A percentile compares a stretch with the other conserved stretches of the same genome.
Conservation (phyloP, 2,888 invertebrate genomes). For the Ganaspis brasiliensis region DNA sequence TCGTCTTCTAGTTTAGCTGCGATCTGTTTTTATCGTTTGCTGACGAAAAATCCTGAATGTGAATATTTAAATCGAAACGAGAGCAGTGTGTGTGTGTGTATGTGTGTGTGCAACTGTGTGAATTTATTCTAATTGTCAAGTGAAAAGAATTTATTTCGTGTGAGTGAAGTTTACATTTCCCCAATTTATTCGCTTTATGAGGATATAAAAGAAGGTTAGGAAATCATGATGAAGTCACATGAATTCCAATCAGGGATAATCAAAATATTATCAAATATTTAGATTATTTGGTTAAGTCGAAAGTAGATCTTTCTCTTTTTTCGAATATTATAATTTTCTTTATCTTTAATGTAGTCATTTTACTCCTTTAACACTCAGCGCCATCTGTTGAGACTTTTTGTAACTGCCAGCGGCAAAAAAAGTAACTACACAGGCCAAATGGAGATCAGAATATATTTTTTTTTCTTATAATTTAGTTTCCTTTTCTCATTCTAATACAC, state of each 20-base stretch:
- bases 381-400: too few species aligned
- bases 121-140: constrained; percentile 4
- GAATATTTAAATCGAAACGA: constrained; percentile 17
- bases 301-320: background rate
- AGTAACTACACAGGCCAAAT: too few species aligned
- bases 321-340: background rate
- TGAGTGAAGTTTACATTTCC: background rate
- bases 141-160: background rate
- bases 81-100: background rate
- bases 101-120: background rate
- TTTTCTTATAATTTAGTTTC: too few species aligned
- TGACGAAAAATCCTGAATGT: constrained; percentile 15
- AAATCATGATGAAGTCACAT: background rate
- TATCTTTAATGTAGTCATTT: too few species aligned
- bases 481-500: too few species aligned
- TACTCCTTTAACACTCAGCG: too few species aligned
- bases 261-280: background rate
- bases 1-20: too few species aligned
- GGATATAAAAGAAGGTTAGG: background rate
- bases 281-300: background rate
- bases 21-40: too few species aligned
- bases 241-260: background rate
- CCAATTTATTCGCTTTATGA: background rate
- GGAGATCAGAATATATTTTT: too few species aligned
- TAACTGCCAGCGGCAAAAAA: too few species aligned